A percentile compares a stretch with the other conserved stretches of the same genome.
Evolutionary conservation across 2,888 invertebrate species (phyloP).

Genomic region (Protophormia terraenovae): DNA sequence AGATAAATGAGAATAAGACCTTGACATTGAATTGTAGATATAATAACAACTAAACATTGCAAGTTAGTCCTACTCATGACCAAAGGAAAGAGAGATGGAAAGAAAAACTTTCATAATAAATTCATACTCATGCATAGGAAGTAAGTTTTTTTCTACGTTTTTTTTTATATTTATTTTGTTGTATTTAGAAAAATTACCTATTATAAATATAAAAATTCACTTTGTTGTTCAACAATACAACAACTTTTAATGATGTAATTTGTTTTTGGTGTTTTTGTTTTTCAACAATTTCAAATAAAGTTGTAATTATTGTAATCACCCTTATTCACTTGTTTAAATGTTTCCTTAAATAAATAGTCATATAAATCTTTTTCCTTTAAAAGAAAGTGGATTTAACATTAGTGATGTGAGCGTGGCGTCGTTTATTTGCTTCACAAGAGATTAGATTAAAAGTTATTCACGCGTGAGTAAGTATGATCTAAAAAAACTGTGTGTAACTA

Average conservation of each 20-base stretch:
- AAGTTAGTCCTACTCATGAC: background rate
- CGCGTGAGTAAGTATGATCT: too few species aligned
- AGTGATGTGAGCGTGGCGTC: too few species aligned
- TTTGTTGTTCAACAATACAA: conserved; percentile 28
- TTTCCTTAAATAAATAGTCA: conserved; percentile 52
- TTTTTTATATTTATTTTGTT: background rate
- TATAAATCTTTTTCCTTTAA: conserved; percentile 39
- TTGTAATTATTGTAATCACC: conserved; percentile 70
- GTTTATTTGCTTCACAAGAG: background rate
- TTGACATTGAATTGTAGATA: conserved; percentile 58
- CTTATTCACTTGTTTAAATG: conserved; percentile 62
- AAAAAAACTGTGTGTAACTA: too few species aligned
- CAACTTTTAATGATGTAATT: conserved; percentile 66
- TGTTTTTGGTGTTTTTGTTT: conserved; percentile 27
- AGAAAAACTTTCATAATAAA: conserved; percentile 55
- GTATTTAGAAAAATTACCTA: conserved; percentile 55
- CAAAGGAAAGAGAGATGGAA: background rate
- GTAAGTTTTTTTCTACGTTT: background rate
- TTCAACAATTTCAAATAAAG: conserved; percentile 63
- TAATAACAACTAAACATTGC: conserved; percentile 15
- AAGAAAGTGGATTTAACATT: background rate
- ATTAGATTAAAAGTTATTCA: too few species aligned
- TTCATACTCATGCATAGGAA: conserved; percentile 30
- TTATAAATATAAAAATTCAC: conserved; percentile 42
- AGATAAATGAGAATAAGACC: conserved; percentile 61